phyloP scores from a whole-genome alignment of 1,140 invertebrate species.

The Drosophila setifemur region DNA sequence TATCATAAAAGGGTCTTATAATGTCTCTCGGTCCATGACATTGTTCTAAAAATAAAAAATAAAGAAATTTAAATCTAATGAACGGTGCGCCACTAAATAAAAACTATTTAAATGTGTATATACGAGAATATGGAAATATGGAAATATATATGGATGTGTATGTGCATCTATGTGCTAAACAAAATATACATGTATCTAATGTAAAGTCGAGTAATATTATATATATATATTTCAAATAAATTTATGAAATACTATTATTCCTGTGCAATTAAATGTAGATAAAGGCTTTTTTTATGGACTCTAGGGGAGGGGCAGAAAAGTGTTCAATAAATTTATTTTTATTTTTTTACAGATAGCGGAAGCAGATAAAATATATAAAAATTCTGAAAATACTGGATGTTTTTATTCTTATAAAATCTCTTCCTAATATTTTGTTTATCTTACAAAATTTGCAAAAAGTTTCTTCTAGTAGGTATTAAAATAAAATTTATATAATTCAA shows the following conservation, averaged over 20 bases:
- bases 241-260: constrained; percentile 35
- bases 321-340: neutral
- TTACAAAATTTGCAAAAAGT: no score
- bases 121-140: constrained; percentile 40
- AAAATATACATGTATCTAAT: constrained; percentile 16
- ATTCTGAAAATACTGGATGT: no score
- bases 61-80: neutral
- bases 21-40: constrained; percentile 23
- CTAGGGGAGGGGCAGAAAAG: neutral
- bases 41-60: constrained; percentile 7
- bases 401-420: no score
- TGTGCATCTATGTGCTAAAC: constrained; percentile 26
- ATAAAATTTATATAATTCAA: no score
- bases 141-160: constrained; percentile 6
- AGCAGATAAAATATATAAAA: no score
- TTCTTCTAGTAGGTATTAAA: no score
- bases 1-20: constrained; percentile 42
- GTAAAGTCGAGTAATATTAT: constrained; percentile 21
- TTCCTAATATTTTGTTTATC: no score
- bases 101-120: constrained; percentile 33
- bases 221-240: constrained; percentile 46
- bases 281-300: constrained; percentile 15
- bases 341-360: no score
- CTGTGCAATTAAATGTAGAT: constrained; percentile 24
- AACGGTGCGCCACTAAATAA: neutral